phyloP scores from a whole-genome alignment of 2,113 vertebrate genomes.

The Lepidothrix coronata region DNA sequence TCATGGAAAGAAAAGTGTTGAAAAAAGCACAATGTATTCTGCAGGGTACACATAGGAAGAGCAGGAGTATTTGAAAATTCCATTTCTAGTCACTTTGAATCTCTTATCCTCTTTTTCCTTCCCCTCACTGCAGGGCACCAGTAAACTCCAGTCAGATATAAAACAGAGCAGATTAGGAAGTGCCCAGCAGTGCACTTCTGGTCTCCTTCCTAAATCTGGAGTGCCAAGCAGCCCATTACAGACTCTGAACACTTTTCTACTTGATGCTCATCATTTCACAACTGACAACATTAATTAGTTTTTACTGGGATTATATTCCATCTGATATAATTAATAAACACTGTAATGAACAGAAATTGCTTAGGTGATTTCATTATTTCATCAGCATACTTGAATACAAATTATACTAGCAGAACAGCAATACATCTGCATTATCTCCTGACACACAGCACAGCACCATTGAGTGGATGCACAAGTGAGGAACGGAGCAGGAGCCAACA shows the following conservation, averaged over 20 bases:
- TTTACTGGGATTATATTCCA: constrained; percentile 45
- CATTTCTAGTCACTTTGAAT: constrained; percentile 47
- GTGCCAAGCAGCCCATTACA: not conserved
- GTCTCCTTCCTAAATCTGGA: not conserved
- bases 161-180: constrained; percentile 31
- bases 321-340: constrained; percentile 58
- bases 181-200: constrained; percentile 38
- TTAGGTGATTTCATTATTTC: constrained; percentile 59
- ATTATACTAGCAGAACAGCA: constrained; percentile 53
- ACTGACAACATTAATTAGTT: constrained; percentile 2
- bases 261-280: constrained; percentile 27
- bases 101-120: constrained; percentile 25
- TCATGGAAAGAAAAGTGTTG: constrained; percentile 69
- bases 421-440: constrained; percentile 64
- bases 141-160: constrained; percentile 27
- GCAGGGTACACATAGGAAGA: constrained; percentile 67
- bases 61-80: constrained; percentile 68
- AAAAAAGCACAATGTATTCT: constrained; percentile 68
- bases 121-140: constrained; percentile 36
- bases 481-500: not conserved
- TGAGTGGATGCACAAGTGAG: constrained; percentile 43
- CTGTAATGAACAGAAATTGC: constrained; percentile 51
- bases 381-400: constrained; percentile 60
- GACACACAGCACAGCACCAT: constrained; percentile 71
- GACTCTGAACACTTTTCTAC: constrained; percentile 22